Base-by-base conservation (phyloP, 2,888 invertebrate species). In the Camponotus fellah region DNA sequence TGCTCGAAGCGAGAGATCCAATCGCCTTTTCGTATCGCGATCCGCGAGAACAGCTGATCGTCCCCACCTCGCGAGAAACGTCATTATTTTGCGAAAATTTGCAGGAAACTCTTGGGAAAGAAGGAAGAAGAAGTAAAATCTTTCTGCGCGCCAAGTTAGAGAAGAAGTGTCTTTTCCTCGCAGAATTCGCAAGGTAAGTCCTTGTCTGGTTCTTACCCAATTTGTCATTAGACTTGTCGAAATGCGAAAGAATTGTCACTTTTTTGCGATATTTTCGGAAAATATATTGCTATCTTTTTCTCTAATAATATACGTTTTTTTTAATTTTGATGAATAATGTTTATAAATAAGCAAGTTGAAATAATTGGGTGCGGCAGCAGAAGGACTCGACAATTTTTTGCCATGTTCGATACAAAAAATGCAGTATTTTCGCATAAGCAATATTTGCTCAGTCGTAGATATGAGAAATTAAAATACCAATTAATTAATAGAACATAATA, bases 211-310 rank as follows among this genome's bases (percentile, higher is more conserved):
- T 4, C 37, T 32, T 60, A 1, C 0, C 5, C 12, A 37, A 53
- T 62, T 46, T 74, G 40, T 34, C 32, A 46, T 53, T 66, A 32
- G 3, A 6, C 17, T 21, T 53, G 3, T 53, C 17, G 1, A 43
- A 34, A 3, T 2, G 4, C 12, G 21, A 53, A n/a, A 76, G 3
- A 65, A 40, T 10, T 49, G 4, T 84, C 40, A 43, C 74, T 66
- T n/a, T 26, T n/a, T 71, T 53, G 81, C 40, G 53, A 81, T 37
- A 40, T 43, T 40, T 62, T n/a, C 46, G 66, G 21, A 71, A 40
- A 40, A 43, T 60, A 4, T 43, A 0, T 10, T 58, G 5, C 26
- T 58, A 1, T 10, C 56, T 43, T 60, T 43, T 43, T 60, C 60
- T 4, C 4, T 58, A 69, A 58, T n/a, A 21, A 58, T 9, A 21